Conservation (phyloP, 2,113 vertebrate genomes). For the Lonchura striata region DNA sequence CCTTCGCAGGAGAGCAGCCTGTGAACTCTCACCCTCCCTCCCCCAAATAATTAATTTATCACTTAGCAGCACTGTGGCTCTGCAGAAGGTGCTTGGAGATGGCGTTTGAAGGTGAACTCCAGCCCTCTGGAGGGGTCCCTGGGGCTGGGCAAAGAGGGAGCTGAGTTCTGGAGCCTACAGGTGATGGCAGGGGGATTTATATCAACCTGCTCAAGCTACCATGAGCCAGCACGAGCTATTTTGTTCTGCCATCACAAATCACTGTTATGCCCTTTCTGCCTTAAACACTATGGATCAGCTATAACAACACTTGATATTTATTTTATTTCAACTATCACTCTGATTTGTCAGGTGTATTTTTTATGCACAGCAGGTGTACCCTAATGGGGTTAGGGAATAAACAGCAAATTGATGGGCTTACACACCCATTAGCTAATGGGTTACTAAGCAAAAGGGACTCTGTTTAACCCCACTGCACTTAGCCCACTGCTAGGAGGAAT, state of each 20-base stretch:
- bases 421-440: constrained; percentile 95
- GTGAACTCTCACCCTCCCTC: not conserved
- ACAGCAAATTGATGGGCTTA: constrained; percentile 81
- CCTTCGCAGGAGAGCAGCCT: constrained; percentile 23
- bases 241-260: constrained; percentile 59
- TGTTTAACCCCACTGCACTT: constrained; percentile 79
- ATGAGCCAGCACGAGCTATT: not conserved
- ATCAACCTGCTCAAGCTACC: not conserved
- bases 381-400: constrained; percentile 76
- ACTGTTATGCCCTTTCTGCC: constrained; percentile 48
- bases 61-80: not conserved
- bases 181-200: not conserved
- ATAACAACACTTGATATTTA: constrained; percentile 74
- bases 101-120: not conserved
- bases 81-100: not conserved
- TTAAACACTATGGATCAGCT: constrained; percentile 66
- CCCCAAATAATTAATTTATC: constrained; percentile 67
- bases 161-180: not conserved
- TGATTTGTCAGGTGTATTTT: constrained; percentile 76
- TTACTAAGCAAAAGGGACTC: constrained; percentile 78
- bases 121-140: not conserved
- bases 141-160: not conserved
- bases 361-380: constrained; percentile 77
- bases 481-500: constrained; percentile 73
- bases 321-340: constrained; percentile 80